These are phyloP conservation scores for Andrena bicolor DNA, from an alignment of 2,888 invertebrate genomes.

Conservation along the genomic window DNA sequence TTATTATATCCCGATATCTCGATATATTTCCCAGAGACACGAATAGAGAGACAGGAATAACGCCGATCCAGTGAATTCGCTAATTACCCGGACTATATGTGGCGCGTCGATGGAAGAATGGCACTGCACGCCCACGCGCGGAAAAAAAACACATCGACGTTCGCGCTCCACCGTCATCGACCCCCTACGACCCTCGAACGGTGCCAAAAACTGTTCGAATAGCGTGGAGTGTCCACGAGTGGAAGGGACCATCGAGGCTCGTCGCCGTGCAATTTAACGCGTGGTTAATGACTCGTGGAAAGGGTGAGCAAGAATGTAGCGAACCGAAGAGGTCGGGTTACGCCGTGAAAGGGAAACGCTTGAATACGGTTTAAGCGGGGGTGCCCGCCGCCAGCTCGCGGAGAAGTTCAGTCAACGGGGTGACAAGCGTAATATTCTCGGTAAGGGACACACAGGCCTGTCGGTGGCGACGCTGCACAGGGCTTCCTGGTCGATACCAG, in stretches of 20 bases:
- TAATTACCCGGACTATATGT: too few relatives aligned
- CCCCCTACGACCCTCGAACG: too few relatives aligned
- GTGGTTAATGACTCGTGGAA: conserved; percentile 72
- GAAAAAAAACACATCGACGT: too few relatives aligned
- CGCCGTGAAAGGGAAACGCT: conserved; percentile 73
- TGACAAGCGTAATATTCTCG: conserved; percentile 78
- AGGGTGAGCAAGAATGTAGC: conserved; percentile 70
- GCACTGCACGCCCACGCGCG: too few relatives aligned
- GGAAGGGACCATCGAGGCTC: not conserved
- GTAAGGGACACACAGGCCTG: conserved; percentile 61
- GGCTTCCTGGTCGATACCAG: conserved; percentile 79
- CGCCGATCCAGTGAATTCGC: too few relatives aligned
- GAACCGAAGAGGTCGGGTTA: conserved; percentile 68
- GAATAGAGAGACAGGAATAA: too few relatives aligned
- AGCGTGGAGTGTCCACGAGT: conserved; percentile 21
- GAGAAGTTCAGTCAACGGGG: conserved; percentile 62
- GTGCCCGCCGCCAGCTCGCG: conserved; percentile 63
- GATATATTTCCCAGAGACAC: too few relatives aligned
- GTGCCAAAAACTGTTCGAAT: conserved; percentile 34
- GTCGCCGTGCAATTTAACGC: conserved; percentile 65
- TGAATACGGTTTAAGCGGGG: conserved; percentile 74
- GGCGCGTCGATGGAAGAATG: too few relatives aligned
- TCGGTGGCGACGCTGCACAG: conserved; percentile 51
- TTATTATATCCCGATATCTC: too few relatives aligned
- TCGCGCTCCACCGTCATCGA: too few relatives aligned